Evolutionary conservation across 2,797 vertebrate species (phyloP), one percentile per base, ranked within the genome.

Genomic region (Enoplosus armatus): DNA sequence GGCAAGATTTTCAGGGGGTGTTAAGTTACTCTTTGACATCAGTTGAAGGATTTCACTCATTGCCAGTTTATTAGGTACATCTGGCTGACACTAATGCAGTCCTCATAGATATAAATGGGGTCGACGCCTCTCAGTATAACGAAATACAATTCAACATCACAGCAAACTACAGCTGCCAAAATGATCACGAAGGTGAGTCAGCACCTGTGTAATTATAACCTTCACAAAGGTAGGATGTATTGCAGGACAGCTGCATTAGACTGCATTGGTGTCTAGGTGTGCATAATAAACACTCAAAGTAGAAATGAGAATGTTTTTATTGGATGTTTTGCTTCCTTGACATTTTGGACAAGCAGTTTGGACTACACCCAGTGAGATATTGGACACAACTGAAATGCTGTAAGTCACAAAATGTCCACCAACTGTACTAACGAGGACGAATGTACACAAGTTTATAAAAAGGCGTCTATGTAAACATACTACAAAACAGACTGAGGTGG

Each of bases 401-500:
- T 31, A 24, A 6, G 16, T 62, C 31, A 33, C 8, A 33, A 24
- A 37, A 37, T 50, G 22, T 65, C 29, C 6, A 33, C 47, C 29
- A 16, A 33, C 4, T 47, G 59, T 12, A 31, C 29, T n/a, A 24
- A 48, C 45, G 4, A n/a, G 4, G 22, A 50, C 37, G 8, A 66
- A 20, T 20, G 3, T 12, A 22, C 6, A 54, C 1, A 10, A 31
- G 26, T 15, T 45, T 24, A 66, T 2, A 37, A 53, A 33, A 51
- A 53, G 24, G 11, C 20, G 47, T 15, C 26, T 6, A 26, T n/a
- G 9, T 7, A 24, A 22, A 50, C 45, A 47, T 1, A 8, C 8
- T 43, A 41, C 39, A 54, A 58, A 18, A 72, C 39, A 63, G 61
- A 59, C 50, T n/a, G 22, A 41, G 37, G 48, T 55, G 61, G 14